phyloP scores from a whole-genome alignment of 2,888 invertebrate genomes.

The Ptycholaimellus sp. region DNA sequence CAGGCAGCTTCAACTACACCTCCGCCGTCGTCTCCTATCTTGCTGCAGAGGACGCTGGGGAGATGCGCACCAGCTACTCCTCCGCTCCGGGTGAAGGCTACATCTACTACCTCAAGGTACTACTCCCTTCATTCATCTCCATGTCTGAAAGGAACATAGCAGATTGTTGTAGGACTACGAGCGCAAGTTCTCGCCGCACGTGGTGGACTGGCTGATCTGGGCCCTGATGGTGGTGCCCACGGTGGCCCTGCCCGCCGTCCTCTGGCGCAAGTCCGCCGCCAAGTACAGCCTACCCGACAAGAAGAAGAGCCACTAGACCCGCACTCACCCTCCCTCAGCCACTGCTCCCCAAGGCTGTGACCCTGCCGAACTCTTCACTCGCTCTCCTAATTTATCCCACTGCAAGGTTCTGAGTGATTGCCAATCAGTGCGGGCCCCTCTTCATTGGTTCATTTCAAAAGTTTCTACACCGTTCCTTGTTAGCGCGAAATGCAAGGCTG shows the following conservation, averaged over 20 bases:
- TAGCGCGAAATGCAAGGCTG: no score
- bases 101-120: constrained; percentile 20
- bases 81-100: constrained; percentile 73
- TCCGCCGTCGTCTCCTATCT: constrained; percentile 60
- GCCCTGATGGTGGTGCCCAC: constrained; percentile 87
- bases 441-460: no score
- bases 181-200: constrained; percentile 25
- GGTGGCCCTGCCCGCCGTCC: constrained; percentile 64
- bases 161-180: constrained; percentile 22
- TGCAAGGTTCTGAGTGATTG: no score
- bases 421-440: no score
- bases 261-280: constrained; percentile 81
- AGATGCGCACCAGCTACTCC: constrained; percentile 35
- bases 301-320: constrained; percentile 3
- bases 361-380: no score
- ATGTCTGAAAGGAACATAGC: not conserved
- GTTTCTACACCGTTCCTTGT: no score
- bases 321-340: not conserved
- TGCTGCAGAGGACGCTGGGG: constrained; percentile 43
- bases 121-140: no score
- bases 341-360: no score
- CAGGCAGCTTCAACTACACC: constrained; percentile 86
- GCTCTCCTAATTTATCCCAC: no score
- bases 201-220: constrained; percentile 81
- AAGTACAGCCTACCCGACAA: constrained; percentile 48